A percentile compares a stretch with the other conserved stretches of the same genome.
phyloP scores from a whole-genome alignment of 2,888 invertebrate species.

The Aphodius sticticus region DNA sequence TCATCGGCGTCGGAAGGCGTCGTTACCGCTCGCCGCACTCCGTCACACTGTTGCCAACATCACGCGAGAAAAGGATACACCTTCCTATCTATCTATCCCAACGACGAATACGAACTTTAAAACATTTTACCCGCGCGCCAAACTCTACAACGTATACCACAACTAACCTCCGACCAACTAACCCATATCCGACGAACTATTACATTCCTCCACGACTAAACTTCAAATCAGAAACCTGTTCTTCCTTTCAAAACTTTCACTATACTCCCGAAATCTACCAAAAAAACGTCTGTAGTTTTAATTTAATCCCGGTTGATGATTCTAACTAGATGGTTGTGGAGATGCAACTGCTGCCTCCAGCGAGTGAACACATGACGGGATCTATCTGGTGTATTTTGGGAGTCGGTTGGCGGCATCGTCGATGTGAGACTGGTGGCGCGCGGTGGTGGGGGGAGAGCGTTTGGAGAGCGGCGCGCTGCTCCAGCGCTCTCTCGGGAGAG shows the following conservation, averaged over 20 bases:
- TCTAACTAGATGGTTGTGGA: neutral
- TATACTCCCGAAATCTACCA: slow-evolving; percentile 6
- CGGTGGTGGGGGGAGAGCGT: slow-evolving; percentile 26
- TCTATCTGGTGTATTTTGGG: slow-evolving; percentile 30
- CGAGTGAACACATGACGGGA: slow-evolving; percentile 16
- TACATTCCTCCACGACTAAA: neutral
- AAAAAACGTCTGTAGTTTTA: slow-evolving; percentile 6
- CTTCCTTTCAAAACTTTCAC: neutral
- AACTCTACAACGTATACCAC: no score
- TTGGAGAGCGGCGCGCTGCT: slow-evolving; percentile 19
- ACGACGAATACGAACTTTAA: neutral
- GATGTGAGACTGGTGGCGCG: neutral
- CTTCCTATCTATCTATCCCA: neutral
- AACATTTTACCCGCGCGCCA: neutral
- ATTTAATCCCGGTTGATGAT: neutral
- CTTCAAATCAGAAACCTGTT: neutral
- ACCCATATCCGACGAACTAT: neutral
- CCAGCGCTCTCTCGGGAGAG: slow-evolving; percentile 29
- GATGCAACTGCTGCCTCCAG: slow-evolving; percentile 7
- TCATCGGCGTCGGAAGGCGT: slow-evolving; percentile 51
- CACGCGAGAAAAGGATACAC: slow-evolving; percentile 6
- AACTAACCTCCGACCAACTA: neutral
- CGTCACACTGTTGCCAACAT: slow-evolving; percentile 56
- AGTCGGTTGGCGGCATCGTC: slow-evolving; percentile 29
- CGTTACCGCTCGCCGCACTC: slow-evolving; percentile 52